These are phyloP conservation scores for Neosalanx taihuensis DNA, from an alignment of 2,797 vertebrate species.

Conservation along the genomic window DNA sequence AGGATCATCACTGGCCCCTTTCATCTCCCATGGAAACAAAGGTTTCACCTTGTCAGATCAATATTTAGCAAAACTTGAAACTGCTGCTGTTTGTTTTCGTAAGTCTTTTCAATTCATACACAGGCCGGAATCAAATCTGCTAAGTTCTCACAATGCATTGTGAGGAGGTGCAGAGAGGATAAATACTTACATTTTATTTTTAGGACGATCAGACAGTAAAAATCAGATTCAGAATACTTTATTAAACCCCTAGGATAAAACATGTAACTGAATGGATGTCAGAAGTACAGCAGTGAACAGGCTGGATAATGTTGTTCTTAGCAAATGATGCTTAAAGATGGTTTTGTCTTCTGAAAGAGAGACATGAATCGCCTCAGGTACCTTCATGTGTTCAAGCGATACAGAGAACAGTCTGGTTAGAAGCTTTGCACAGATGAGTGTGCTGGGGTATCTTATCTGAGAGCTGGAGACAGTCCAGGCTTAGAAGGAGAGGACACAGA, in stretches of 20 bases:
- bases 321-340: background rate
- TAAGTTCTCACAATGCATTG: constrained; percentile 5
- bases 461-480: constrained; percentile 47
- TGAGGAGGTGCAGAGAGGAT: background rate
- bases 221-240: too few species aligned
- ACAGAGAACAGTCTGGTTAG: too few species aligned
- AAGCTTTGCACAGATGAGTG: constrained; percentile 32
- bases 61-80: constrained; percentile 56
- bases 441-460: constrained; percentile 34
- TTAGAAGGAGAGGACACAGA: constrained; percentile 42
- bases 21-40: constrained; percentile 44
- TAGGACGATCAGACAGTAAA: too few species aligned
- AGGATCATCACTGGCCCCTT: constrained; percentile 33
- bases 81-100: constrained; percentile 55
- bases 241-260: too few species aligned
- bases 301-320: too few species aligned
- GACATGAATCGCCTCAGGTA: constrained; percentile 7
- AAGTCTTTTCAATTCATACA: constrained; percentile 42
- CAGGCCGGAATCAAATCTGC: constrained; percentile 15
- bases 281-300: too few species aligned
- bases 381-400: constrained; percentile 5
- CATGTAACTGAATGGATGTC: too few species aligned
- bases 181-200: too few species aligned
- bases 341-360: background rate
- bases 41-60: constrained; percentile 33